These are phyloP conservation scores for Linyphia triangularis DNA, from an alignment of 2,888 invertebrate species.

Conservation along the genomic window DNA sequence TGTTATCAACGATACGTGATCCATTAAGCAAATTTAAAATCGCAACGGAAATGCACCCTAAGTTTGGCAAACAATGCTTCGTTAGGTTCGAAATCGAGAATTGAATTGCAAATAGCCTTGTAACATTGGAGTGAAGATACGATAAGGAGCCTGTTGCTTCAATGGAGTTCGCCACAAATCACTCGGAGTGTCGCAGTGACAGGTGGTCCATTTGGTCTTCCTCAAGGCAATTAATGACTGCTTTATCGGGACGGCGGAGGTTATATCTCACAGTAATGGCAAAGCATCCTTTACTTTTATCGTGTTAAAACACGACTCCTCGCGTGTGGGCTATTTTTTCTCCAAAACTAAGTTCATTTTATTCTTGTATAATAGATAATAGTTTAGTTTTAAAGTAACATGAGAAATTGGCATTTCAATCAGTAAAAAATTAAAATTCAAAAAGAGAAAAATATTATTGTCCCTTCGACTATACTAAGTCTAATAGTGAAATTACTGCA, in stretches of 20 bases:
- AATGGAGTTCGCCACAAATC: slow-evolving; percentile 47
- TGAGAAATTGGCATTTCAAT: no score
- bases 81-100: slow-evolving; percentile 58
- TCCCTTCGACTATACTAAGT: no score
- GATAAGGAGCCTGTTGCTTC: slow-evolving; percentile 40
- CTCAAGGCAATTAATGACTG: slow-evolving; percentile 54
- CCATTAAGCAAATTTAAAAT: slow-evolving; percentile 63
- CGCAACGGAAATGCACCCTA: background rate
- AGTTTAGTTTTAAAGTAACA: no score
- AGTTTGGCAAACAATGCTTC: slow-evolving; percentile 63
- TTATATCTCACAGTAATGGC: slow-evolving; percentile 29
- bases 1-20: slow-evolving; percentile 64
- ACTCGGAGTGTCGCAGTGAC: slow-evolving; percentile 57
- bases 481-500: no score
- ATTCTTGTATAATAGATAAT: no score
- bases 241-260: slow-evolving; percentile 42
- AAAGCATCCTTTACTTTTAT: slow-evolving; percentile 32
- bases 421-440: no score
- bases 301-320: background rate
- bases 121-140: slow-evolving; percentile 20
- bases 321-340: slow-evolving; percentile 17
- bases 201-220: slow-evolving; percentile 63
- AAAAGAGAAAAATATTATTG: no score
- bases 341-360: no score
- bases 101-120: slow-evolving; percentile 61